phyloP scores from a whole-genome alignment of 2,888 invertebrate genomes.

The Caenorhabditis imperialis region DNA sequence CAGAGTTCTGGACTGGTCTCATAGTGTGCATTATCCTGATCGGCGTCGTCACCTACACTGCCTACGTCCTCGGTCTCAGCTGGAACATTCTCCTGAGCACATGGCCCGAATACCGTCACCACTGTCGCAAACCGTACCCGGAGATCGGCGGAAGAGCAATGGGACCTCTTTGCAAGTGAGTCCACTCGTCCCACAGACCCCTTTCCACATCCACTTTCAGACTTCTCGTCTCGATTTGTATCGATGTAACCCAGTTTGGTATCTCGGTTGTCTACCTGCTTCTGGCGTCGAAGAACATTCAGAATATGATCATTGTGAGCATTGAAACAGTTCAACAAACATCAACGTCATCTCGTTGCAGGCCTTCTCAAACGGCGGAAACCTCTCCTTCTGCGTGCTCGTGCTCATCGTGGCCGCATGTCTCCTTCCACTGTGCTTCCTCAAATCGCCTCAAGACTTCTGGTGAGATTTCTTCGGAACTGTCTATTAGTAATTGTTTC shows the following conservation, averaged over 20 bases:
- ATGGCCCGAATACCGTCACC: constrained; percentile 74
- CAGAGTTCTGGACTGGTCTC: constrained; percentile 70
- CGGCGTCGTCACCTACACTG: constrained; percentile 69
- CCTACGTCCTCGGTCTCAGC: constrained; percentile 72
- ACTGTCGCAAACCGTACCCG: constrained; percentile 76
- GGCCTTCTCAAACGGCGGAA: constrained; percentile 58
- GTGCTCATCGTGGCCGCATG: constrained; percentile 71
- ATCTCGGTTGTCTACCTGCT: constrained; percentile 73
- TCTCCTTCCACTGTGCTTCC: constrained; percentile 73
- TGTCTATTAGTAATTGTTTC: neutral
- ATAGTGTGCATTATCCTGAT: constrained; percentile 67
- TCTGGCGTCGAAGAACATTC: constrained; percentile 75
- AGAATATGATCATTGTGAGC: constrained; percentile 69
- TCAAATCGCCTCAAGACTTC: constrained; percentile 77
- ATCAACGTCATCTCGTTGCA: constrained; percentile 24
- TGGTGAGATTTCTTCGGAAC: constrained; percentile 66
- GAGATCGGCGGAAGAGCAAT: constrained; percentile 74
- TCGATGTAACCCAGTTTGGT: constrained; percentile 74
- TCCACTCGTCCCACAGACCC: neutral
- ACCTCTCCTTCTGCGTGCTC: constrained; percentile 71
- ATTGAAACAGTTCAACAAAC: neutral
- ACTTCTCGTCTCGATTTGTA: constrained; percentile 67
- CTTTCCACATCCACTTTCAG: constrained; percentile 43
- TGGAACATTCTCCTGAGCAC: constrained; percentile 73
- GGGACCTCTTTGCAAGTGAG: constrained; percentile 64